phyloP scores from a whole-genome alignment of 2,888 invertebrate genomes.

The Trimorus sp. region DNA sequence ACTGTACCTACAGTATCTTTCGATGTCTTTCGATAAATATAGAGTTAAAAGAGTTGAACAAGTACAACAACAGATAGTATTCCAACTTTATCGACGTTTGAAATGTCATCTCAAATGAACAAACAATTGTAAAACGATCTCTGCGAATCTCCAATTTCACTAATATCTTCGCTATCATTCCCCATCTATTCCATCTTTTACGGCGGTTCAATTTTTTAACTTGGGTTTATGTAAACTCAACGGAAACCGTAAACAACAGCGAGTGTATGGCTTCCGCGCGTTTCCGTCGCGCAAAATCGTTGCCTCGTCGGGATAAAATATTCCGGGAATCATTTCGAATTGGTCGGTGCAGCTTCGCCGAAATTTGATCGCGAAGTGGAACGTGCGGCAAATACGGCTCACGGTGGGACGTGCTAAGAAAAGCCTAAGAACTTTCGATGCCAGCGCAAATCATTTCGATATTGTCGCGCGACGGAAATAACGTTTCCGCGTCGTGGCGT shows the following conservation, averaged over 20 bases:
- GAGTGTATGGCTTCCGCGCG: slow-evolving; percentile 9
- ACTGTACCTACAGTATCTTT: too few species aligned
- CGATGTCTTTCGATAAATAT: too few species aligned
- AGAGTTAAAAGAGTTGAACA: too few species aligned
- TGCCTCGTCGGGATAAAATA: slow-evolving; percentile 26
- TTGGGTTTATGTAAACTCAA: slow-evolving; percentile 38
- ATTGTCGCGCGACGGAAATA: too few species aligned
- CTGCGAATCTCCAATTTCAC: neutral
- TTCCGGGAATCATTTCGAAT: slow-evolving; percentile 39
- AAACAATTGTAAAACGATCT: too few species aligned
- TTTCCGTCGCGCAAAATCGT: too few species aligned
- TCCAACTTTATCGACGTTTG: too few species aligned
- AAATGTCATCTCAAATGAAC: too few species aligned
- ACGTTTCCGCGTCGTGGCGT: too few species aligned
- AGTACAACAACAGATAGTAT: too few species aligned
- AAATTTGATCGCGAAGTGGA: slow-evolving; percentile 49
- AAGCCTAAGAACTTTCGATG: slow-evolving; percentile 37
- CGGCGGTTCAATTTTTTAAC: slow-evolving; percentile 40
- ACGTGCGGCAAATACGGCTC: slow-evolving; percentile 8
- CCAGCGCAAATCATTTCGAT: too few species aligned
- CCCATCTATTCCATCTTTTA: slow-evolving; percentile 10
- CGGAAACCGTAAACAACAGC: slow-evolving; percentile 41
- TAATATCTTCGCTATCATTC: slow-evolving; percentile 54
- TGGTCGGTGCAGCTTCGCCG: slow-evolving; percentile 15
- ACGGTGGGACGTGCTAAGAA: slow-evolving; percentile 29